Percentiles rank a stretch among this genome's conserved stretches.
Conservation (phyloP, 1,140 invertebrate species). For the Drosophila lowei region DNA sequence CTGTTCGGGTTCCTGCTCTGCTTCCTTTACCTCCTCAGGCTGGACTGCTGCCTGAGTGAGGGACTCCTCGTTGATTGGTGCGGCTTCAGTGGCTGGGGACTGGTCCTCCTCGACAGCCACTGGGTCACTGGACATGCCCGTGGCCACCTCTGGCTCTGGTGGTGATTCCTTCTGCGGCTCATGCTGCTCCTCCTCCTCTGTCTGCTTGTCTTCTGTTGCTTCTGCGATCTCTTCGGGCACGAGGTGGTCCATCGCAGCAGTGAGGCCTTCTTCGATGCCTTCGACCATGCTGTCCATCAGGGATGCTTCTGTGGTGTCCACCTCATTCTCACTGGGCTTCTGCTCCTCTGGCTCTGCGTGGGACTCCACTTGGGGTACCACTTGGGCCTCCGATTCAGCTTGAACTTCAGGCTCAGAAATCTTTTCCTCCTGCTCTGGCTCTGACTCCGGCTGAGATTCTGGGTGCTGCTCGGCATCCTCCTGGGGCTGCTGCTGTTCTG, state of each 20-base stretch:
- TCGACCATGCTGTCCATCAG: conserved; percentile 46
- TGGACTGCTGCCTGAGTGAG: not conserved
- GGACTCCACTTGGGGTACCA: not conserved
- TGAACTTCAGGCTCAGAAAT: not conserved
- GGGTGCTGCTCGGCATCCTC: not conserved
- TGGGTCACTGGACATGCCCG: not conserved
- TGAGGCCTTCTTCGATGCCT: conserved; percentile 61
- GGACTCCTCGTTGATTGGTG: not conserved
- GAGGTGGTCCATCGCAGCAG: conserved; percentile 54
- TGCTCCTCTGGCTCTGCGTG: not conserved
- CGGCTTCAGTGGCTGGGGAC: conserved; percentile 6
- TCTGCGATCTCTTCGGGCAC: conserved; percentile 47
- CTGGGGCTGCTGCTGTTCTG: not conserved
- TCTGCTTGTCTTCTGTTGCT: conserved; percentile 15
- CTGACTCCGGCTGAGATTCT: conserved; percentile 3
- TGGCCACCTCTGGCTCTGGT: not conserved
- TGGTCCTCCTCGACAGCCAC: not conserved
- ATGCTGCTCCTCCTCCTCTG: conserved; percentile 6
- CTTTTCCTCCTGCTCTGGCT: not conserved
- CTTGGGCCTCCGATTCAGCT: conserved; percentile 5
- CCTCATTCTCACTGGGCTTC: conserved; percentile 36
- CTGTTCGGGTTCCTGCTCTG: conserved; percentile 2
- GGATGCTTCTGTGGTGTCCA: conserved; percentile 61
- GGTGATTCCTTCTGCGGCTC: not conserved
- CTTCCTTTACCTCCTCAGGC: conserved; percentile 5